These are phyloP conservation scores for Panopea generosa DNA, from an alignment of 2,888 invertebrate genomes.

Conservation along the genomic window DNA sequence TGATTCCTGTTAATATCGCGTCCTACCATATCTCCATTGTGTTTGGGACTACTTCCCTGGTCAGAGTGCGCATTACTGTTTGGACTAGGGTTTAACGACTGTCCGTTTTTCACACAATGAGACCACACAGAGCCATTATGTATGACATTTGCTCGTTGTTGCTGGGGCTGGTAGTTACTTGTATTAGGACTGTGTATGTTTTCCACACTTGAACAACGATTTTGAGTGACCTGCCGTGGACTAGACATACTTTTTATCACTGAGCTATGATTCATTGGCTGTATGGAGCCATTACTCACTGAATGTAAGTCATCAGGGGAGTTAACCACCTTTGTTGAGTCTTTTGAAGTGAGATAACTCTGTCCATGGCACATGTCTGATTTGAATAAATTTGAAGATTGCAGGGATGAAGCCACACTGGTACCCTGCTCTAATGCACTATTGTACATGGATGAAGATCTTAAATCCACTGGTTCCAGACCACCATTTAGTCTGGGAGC, in stretches of 20 bases:
- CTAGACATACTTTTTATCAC: constrained; percentile 76
- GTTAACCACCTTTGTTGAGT: constrained; percentile 60
- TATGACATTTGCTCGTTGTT: constrained; percentile 65
- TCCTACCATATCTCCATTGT: constrained; percentile 48
- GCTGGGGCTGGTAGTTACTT: constrained; percentile 57
- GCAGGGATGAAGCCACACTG: constrained; percentile 66
- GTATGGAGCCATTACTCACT: constrained; percentile 36
- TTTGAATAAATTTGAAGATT: constrained; percentile 67
- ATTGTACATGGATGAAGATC: constrained; percentile 75
- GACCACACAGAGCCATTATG: constrained; percentile 69
- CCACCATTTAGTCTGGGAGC: constrained; percentile 76
- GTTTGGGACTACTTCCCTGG: constrained; percentile 66
- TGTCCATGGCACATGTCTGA: constrained; percentile 62
- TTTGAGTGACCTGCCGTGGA: constrained; percentile 59
- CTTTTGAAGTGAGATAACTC: constrained; percentile 49
- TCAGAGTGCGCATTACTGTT: constrained; percentile 69
- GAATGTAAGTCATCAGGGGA: constrained; percentile 56
- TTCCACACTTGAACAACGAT: constrained; percentile 65
- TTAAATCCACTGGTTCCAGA: constrained; percentile 77
- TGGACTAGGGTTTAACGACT: constrained; percentile 66
- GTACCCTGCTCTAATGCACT: constrained; percentile 68
- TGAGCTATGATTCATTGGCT: constrained; percentile 68
- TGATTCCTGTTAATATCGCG: constrained; percentile 60
- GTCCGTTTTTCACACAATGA: constrained; percentile 67
- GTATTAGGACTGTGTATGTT: constrained; percentile 65